phyloP scores from a whole-genome alignment of 2,113 vertebrate species.

The Crotalus viridis region DNA sequence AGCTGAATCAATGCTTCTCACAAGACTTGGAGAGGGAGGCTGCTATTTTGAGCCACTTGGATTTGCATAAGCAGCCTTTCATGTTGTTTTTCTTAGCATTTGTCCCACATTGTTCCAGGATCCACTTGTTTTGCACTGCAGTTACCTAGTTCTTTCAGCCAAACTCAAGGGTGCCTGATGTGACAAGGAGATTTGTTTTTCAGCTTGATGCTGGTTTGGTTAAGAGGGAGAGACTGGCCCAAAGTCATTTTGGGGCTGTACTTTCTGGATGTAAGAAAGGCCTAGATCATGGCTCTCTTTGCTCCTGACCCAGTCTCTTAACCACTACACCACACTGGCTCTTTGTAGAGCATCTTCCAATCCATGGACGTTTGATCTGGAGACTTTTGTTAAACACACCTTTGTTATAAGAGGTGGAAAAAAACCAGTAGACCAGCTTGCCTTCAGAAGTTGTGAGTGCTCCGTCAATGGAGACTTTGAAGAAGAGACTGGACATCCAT shows the following conservation, averaged over 20 bases:
- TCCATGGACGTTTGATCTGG: not conserved
- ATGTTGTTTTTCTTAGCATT: not conserved
- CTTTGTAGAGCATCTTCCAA: not conserved
- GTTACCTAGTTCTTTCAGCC: not conserved
- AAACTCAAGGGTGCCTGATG: not conserved
- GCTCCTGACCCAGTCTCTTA: not conserved
- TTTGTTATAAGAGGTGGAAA: not conserved
- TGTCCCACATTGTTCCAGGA: not conserved
- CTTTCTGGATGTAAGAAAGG: not conserved
- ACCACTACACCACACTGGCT: not conserved
- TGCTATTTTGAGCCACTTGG: not conserved
- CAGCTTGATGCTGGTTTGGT: not conserved
- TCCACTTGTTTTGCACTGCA: not conserved
- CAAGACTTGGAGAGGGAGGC: not conserved
- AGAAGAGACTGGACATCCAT: not conserved
- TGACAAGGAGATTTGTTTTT: not conserved
- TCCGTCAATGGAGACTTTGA: not conserved
- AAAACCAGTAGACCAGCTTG: not conserved
- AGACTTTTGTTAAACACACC: not conserved
- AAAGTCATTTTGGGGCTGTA: not conserved
- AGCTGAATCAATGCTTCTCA: not conserved
- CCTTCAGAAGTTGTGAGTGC: not conserved
- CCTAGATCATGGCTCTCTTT: not conserved
- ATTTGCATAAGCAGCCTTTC: not conserved
- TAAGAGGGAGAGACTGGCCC: not conserved